phyloP scores from a whole-genome alignment of 1,140 invertebrate species.

The Drosophila nasuta region DNA sequence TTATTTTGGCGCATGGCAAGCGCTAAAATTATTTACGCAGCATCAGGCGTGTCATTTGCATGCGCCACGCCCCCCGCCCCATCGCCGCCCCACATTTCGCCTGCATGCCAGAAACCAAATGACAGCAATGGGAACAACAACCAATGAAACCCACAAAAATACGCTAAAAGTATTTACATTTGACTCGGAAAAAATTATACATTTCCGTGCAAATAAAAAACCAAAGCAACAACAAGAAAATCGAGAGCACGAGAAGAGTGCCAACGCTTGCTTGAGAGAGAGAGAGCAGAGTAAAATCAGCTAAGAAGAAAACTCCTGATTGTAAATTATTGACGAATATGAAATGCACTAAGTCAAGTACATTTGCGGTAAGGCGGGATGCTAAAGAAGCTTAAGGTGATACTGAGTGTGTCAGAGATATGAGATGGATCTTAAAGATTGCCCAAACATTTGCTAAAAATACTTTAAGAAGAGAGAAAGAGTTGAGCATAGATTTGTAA shows the following conservation, averaged over 20 bases:
- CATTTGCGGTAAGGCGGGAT: neutral
- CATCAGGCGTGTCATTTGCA: conserved; percentile 81
- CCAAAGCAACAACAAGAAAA: conserved; percentile 28
- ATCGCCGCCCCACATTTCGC: neutral
- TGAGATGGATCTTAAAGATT: neutral
- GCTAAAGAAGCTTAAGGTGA: neutral
- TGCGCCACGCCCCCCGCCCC: conserved; percentile 69
- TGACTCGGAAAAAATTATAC: conserved; percentile 80
- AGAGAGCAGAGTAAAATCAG: conserved; percentile 50
- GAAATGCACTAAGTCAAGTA: conserved; percentile 49
- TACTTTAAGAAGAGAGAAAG: neutral
- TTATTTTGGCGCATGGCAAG: conserved; percentile 72
- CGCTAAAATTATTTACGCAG: conserved; percentile 82
- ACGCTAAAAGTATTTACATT: conserved; percentile 83
- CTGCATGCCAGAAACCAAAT: conserved; percentile 24
- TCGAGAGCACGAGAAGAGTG: conserved; percentile 8
- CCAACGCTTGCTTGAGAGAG: conserved; percentile 20
- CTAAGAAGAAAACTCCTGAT: conserved; percentile 32
- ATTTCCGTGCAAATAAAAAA: conserved; percentile 82
- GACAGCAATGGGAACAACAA: conserved; percentile 54
- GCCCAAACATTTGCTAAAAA: neutral
- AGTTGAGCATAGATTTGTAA: too few relatives aligned
- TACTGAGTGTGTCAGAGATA: neutral
- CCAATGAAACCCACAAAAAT: conserved; percentile 77
- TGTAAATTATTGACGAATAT: conserved; percentile 51